Conservation (phyloP, 2,113 vertebrate species). For the Ophthalmolycus amberensis region DNA sequence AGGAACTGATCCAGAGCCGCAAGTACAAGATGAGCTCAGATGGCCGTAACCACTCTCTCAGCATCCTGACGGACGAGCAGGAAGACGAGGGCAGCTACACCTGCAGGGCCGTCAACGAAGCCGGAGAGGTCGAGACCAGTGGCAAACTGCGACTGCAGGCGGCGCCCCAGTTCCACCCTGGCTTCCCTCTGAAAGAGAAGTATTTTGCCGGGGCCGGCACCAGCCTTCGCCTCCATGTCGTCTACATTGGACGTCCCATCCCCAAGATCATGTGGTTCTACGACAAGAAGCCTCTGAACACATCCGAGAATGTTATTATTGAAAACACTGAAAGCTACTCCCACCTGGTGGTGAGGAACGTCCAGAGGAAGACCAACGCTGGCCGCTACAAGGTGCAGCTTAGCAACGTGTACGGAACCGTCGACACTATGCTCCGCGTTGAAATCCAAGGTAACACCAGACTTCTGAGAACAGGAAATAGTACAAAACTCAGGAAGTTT, state of each 20-base stretch:
- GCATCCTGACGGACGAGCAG: constrained; percentile 94
- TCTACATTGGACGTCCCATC: constrained; percentile 97
- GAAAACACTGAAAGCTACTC: constrained; percentile 98
- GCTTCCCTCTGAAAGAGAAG: constrained; percentile 96
- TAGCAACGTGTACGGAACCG: constrained; percentile 92
- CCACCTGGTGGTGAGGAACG: constrained; percentile 95
- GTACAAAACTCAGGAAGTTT: not conserved
- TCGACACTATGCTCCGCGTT: constrained; percentile 91
- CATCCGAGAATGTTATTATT: constrained; percentile 91
- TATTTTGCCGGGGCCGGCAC: constrained; percentile 92
- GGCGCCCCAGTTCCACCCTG: constrained; percentile 94
- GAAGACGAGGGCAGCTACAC: constrained; percentile 98
- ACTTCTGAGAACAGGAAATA: not conserved
- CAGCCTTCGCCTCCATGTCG: constrained; percentile 94
- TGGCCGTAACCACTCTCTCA: constrained; percentile 94
- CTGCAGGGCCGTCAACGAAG: constrained; percentile 94
- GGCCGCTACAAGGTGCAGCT: constrained; percentile 98
- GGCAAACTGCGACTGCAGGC: constrained; percentile 94
- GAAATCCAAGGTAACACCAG: constrained; percentile 94
- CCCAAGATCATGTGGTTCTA: constrained; percentile 99
- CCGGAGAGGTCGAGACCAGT: constrained; percentile 94
- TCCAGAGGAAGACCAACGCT: constrained; percentile 92
- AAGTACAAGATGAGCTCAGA: constrained; percentile 99
- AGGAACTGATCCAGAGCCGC: constrained; percentile 95
- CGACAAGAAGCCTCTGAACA: constrained; percentile 92